Percentiles rank a stretch among this genome's conserved stretches.
These are phyloP conservation scores for Riptortus pedestris DNA, from an alignment of 1,140 invertebrate species.

Conservation along the genomic window DNA sequence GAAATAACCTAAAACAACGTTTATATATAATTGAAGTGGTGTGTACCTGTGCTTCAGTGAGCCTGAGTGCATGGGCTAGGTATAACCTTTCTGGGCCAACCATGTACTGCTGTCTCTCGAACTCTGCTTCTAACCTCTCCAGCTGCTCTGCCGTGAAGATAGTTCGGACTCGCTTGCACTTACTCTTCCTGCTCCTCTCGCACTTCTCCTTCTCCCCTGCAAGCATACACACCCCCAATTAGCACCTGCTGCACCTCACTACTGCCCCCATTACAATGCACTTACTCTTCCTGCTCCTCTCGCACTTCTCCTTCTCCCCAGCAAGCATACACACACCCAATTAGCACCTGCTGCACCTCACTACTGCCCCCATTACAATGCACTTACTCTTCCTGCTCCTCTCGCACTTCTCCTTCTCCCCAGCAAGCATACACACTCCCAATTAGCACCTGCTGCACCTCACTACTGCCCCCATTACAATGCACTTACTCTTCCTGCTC, in stretches of 20 bases:
- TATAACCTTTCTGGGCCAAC: constrained; percentile 85
- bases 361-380: no score
- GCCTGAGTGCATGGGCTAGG: constrained; percentile 71
- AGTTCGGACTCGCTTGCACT: constrained; percentile 73
- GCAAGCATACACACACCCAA: no score
- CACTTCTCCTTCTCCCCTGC: constrained; percentile 25
- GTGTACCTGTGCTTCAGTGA: constrained; percentile 85
- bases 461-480: constrained; percentile 83
- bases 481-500: constrained; percentile 40
- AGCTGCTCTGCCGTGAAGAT: constrained; percentile 92
- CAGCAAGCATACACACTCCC: no score
- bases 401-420: constrained; percentile 25
- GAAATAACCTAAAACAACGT: no score
- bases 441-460: no score
- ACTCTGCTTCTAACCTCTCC: constrained; percentile 81
- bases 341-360: no score
- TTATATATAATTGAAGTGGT: no score
- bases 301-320: constrained; percentile 24
- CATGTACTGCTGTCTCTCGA: constrained; percentile 90
- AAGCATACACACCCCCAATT: no score
- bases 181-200: constrained; percentile 29
- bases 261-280: no score
- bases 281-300: constrained; percentile 31
- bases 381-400: constrained; percentile 35
- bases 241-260: no score